Conservation (phyloP, 2,113 vertebrate species). For the Bungarus multicinctus region DNA sequence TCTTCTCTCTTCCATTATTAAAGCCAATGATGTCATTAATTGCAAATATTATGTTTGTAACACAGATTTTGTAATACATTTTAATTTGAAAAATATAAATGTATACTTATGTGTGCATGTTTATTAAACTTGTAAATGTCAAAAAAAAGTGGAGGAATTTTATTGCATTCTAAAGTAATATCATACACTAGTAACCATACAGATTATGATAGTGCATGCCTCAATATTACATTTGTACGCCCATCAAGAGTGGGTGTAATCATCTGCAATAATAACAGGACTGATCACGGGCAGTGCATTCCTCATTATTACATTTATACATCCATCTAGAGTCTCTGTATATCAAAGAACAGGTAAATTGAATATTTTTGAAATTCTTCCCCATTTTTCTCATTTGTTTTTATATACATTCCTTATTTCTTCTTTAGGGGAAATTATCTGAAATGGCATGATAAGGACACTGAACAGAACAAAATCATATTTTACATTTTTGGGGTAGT, state of each 20-base stretch:
- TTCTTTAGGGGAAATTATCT: not conserved
- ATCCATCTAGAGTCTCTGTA: not conserved
- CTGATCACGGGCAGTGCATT: slow-evolving; percentile 37
- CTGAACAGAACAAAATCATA: not conserved
- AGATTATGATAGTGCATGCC: slow-evolving; percentile 39
- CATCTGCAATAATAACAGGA: not conserved
- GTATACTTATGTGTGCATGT: slow-evolving; percentile 2
- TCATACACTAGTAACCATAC: not conserved
- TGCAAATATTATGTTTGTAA: not conserved
- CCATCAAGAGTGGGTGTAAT: not conserved
- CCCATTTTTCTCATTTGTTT: slow-evolving; percentile 22
- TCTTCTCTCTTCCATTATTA: not conserved
- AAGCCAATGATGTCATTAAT: slow-evolving; percentile 18
- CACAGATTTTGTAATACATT: slow-evolving; percentile 13
- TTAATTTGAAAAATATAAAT: slow-evolving; percentile 13
- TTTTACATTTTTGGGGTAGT: slow-evolving; percentile 36
- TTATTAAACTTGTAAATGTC: slow-evolving; percentile 38
- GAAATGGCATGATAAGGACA: not conserved
- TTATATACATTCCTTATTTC: slow-evolving; percentile 25
- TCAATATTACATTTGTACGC: slow-evolving; percentile 20
- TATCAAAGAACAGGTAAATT: not conserved
- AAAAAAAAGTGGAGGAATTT: slow-evolving; percentile 28
- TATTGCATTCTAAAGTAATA: not conserved
- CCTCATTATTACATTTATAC: slow-evolving; percentile 25
- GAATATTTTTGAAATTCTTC: not conserved